phyloP scores from a whole-genome alignment of 2,797 vertebrate species.

The Astyanax mexicanus region DNA sequence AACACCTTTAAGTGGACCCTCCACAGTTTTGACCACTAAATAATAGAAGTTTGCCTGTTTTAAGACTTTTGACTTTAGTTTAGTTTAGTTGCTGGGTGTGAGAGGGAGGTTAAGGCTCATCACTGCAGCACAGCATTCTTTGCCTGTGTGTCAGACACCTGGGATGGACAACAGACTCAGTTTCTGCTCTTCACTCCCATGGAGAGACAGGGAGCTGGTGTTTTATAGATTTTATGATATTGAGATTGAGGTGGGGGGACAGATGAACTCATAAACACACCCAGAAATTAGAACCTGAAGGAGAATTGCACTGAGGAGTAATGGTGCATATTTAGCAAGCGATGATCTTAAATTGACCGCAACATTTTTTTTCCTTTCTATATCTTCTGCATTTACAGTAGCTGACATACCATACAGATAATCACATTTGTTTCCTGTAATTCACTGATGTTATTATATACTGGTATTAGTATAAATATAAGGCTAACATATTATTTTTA shows the following conservation, averaged over 20 bases:
- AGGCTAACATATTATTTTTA: no score
- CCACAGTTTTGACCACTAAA: no score
- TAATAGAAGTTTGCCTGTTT: background rate
- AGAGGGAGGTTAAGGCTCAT: background rate
- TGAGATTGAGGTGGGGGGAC: background rate
- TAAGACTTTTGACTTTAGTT: background rate
- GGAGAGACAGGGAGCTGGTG: background rate
- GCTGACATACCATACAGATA: background rate
- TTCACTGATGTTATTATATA: no score
- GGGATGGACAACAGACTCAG: background rate
- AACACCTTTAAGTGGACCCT: no score
- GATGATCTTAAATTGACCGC: background rate
- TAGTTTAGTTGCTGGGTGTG: background rate
- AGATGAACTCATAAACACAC: conserved; percentile 3
- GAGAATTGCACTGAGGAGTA: background rate
- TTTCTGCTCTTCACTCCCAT: background rate
- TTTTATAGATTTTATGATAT: conserved; percentile 20
- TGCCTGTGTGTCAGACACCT: conserved; percentile 7
- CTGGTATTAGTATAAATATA: no score
- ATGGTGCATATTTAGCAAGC: background rate
- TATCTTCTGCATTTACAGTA: background rate
- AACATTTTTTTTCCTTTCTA: background rate
- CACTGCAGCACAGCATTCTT: background rate
- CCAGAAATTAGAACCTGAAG: background rate
- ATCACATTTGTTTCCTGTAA: no score